phyloP scores from a whole-genome alignment of 2,888 invertebrate species.

The Chrysolina americana region DNA sequence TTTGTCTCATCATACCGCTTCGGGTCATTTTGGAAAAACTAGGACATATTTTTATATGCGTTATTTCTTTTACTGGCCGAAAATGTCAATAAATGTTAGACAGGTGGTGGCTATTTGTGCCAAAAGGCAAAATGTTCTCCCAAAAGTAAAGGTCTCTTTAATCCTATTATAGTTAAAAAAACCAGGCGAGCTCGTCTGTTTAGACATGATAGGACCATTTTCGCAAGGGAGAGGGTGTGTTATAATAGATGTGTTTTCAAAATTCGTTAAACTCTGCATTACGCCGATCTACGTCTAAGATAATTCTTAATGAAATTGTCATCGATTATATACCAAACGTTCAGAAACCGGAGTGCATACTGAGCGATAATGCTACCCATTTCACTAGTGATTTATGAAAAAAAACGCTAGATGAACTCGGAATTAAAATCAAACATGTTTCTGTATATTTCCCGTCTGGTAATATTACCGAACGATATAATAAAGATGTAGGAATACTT shows the following conservation, averaged over 20 bases:
- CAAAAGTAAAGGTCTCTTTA: neutral
- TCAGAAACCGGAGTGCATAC: slow-evolving; percentile 9
- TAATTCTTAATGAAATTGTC: slow-evolving; percentile 14
- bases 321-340: slow-evolving; percentile 22
- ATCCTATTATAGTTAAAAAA: neutral
- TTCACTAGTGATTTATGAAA: slow-evolving; percentile 25
- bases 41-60: slow-evolving; percentile 29
- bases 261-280: slow-evolving; percentile 5
- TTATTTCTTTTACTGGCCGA: slow-evolving; percentile 17
- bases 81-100: slow-evolving; percentile 22
- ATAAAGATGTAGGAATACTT: neutral
- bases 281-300: slow-evolving; percentile 5
- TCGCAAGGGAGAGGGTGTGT: slow-evolving; percentile 23
- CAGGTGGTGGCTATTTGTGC: slow-evolving; percentile 4
- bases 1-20: slow-evolving; percentile 2
- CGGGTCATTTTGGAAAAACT: slow-evolving; percentile 24
- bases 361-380: slow-evolving; percentile 23
- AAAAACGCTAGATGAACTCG: neutral
- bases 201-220: slow-evolving; percentile 41
- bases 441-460: neutral
- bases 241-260: too few relatives aligned
- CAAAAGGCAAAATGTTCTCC: slow-evolving; percentile 11
- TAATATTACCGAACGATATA: slow-evolving; percentile 29
- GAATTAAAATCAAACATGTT: slow-evolving; percentile 5
- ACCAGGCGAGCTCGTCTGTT: slow-evolving; percentile 32